A percentile compares a stretch with the other conserved stretches of the same genome.
Conservation (phyloP, 2,113 vertebrate species). For the Pagrus major region DNA sequence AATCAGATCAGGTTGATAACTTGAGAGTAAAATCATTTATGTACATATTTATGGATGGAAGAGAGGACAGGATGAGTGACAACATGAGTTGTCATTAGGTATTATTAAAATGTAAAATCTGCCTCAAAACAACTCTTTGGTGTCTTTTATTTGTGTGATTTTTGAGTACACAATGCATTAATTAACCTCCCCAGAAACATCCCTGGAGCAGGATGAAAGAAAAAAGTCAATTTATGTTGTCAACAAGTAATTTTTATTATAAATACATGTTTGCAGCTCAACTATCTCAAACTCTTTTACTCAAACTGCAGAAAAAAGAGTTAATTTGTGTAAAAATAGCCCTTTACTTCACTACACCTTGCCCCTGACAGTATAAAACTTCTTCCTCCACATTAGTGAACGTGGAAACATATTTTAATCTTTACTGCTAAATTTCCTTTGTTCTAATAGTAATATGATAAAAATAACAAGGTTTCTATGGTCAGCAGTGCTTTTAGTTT, state of each 20-base stretch:
- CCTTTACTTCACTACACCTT: conserved; percentile 54
- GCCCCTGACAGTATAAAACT: conserved; percentile 45
- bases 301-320: conserved; percentile 17
- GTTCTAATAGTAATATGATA: conserved; percentile 18
- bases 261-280: conserved; percentile 66
- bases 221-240: background rate
- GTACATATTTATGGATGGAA: conserved; percentile 79
- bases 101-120: conserved; percentile 66
- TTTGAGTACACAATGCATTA: background rate
- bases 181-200: background rate
- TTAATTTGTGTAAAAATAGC: conserved; percentile 66
- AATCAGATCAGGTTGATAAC: background rate
- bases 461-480: conserved; percentile 14
- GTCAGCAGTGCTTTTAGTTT: conserved; percentile 64
- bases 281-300: conserved; percentile 7
- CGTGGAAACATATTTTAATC: background rate
- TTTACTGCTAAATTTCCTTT: conserved; percentile 16
- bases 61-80: background rate
- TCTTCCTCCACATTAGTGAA: conserved; percentile 18
- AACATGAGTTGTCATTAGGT: conserved; percentile 42
- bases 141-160: background rate
- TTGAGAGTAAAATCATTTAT: conserved; percentile 27
- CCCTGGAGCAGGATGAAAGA: background rate
- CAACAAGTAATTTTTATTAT: conserved; percentile 73
- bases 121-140: conserved; percentile 19